Percentiles rank a stretch among this genome's conserved stretches.
phyloP scores from a whole-genome alignment of 1,140 invertebrate species.

The Semibalanus balanoides region DNA sequence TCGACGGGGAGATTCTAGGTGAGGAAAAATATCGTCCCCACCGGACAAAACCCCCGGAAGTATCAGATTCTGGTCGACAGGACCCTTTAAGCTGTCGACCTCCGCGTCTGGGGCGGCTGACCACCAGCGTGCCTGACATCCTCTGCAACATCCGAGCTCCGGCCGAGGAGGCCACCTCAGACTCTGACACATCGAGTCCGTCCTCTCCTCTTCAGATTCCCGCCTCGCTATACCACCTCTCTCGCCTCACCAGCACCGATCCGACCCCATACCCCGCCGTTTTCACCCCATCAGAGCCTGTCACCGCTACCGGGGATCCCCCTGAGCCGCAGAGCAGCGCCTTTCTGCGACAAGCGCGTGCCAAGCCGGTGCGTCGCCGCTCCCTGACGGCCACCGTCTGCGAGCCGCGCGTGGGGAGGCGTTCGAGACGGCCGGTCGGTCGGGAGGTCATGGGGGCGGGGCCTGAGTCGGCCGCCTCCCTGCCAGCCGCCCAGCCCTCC shows the following conservation, averaged over 20 bases:
- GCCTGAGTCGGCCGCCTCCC: neutral
- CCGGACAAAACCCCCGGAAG: neutral
- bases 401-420: neutral
- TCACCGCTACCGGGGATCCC: neutral
- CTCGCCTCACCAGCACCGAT: neutral
- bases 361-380: neutral
- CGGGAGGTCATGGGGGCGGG: neutral
- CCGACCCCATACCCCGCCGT: too few relatives aligned
- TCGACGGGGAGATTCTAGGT: neutral
- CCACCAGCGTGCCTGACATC: neutral
- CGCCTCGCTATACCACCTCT: neutral
- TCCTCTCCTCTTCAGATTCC: neutral
- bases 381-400: neutral
- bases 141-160: neutral
- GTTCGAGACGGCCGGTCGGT: too few relatives aligned
- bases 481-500: too few relatives aligned
- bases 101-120: neutral
- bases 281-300: too few relatives aligned
- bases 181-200: neutral
- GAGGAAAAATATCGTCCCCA: neutral
- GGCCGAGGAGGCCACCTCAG: neutral
- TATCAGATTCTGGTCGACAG: too few relatives aligned
- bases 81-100: neutral
- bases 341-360: neutral
- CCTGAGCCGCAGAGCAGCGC: neutral